Evolutionary conservation across 30 jellyfish, hydroid and myxozoan species (phyloP), one percentile per base, ranked within the genome.

Genomic region (Hydractinia symbiolongicarpus): DNA sequence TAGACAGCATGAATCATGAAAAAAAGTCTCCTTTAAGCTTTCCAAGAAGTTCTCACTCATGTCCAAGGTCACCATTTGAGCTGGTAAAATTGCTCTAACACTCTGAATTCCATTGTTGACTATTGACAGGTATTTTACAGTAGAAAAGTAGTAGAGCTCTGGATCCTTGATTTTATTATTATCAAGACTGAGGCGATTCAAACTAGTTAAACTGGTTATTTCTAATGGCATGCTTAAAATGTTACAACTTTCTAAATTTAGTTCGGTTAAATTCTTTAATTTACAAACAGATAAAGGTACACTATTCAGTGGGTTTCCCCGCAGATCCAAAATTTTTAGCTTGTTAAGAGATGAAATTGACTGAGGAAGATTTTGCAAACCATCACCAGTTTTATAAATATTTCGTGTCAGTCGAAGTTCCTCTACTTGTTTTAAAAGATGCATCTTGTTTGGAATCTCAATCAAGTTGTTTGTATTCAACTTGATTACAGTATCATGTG

Each of bases 201-300:
- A 56, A 5, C 21, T 54, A 1, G 49, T 11, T 50, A 86, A 79
- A 5, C 62, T 19, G 5, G 50, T 17, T 13, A 91, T 51, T 8
- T 81, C 88, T 30, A 30, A 54, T 66, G 98, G 91, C 5, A 91
- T n/a, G 9, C 55, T 61, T 7, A 72, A n/a, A 54, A 91, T 60
- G 16, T 50, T 11, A 60, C 94, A 87, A 44, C 66, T 70, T 56
- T 87, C 78, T 70, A 91, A 52, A 58, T 54, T 71, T 76, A 91
- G 81, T 6, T 10, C 83, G 21, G 68, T 72, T 19, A 91, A 81
- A 4, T 55, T 11, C 50, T 72, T 9, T 6, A 91, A 40, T 82
- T 44, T 44, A 55, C 61, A 76, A 4, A 91, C 50, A 54, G 61
- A 85, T 15, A 21, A 62, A 7, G 95, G 93, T 8, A 88, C 19